phyloP scores from a whole-genome alignment of 2,888 invertebrate species.

The Hartigia nigra region DNA sequence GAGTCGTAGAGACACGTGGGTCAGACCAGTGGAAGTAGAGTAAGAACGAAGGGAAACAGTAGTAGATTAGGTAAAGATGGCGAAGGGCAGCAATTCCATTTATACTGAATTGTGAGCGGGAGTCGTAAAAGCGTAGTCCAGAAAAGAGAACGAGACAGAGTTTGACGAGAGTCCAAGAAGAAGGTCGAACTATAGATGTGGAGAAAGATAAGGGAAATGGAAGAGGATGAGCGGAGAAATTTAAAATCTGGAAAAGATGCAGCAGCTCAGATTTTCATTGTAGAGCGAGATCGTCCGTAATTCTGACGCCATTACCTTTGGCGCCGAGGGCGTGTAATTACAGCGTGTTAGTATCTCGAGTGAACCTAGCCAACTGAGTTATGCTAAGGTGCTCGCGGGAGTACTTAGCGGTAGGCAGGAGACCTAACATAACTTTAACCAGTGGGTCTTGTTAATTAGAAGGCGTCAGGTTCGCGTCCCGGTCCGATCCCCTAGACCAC shows the following conservation, averaged over 20 bases:
- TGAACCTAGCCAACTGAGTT: constrained; percentile 39
- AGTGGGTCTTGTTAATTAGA: constrained; percentile 43
- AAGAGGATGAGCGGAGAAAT: background rate
- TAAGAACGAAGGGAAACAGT: background rate
- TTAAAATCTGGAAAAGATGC: background rate
- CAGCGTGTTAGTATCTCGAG: constrained; percentile 36
- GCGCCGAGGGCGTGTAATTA: constrained; percentile 46
- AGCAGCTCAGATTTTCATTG: background rate
- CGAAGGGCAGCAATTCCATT: background rate
- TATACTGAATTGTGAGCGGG: background rate
- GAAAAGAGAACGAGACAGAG: background rate
- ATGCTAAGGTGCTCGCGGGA: constrained; percentile 47
- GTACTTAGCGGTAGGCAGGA: constrained; percentile 34
- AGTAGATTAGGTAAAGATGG: background rate
- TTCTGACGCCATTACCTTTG: constrained; percentile 41
- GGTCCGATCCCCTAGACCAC: constrained; percentile 1
- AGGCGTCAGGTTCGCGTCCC: constrained; percentile 23
- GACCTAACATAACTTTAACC: constrained; percentile 39
- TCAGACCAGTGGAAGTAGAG: background rate
- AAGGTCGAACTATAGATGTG: background rate
- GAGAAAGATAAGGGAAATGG: background rate
- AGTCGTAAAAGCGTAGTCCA: background rate
- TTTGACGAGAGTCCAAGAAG: background rate
- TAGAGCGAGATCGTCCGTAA: constrained; percentile 25
- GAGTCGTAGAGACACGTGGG: background rate